A percentile compares a stretch with the other conserved stretches of the same genome.
These are phyloP conservation scores for Virgularia gustaviana DNA, from an alignment of 92 coral and sea anemone species.

Conservation along the genomic window DNA sequence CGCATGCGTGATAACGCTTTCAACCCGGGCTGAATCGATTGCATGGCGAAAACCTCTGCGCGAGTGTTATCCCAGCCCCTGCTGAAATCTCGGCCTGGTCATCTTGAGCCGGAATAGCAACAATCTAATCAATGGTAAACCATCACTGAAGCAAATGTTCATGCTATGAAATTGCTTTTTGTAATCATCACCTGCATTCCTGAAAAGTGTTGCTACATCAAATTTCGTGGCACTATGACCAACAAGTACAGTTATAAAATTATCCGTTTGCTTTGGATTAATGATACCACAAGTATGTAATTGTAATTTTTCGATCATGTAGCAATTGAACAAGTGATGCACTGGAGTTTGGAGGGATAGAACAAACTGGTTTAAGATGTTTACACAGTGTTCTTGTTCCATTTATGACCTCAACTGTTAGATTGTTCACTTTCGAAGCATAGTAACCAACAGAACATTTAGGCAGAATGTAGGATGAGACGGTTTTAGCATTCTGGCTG, in stretches of 20 bases:
- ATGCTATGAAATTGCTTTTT: slow-evolving; percentile 17
- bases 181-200: slow-evolving; percentile 4
- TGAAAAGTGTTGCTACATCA: slow-evolving; percentile 35
- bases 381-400: slow-evolving; percentile 34
- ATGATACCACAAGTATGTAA: not conserved
- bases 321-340: slow-evolving; percentile 20
- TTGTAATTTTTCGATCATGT: not conserved
- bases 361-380: slow-evolving; percentile 11
- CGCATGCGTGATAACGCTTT: too few relatives aligned
- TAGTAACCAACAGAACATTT: slow-evolving; percentile 9
- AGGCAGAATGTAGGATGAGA: slow-evolving; percentile 33
- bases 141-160: slow-evolving; percentile 9
- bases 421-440: slow-evolving; percentile 41
- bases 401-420: slow-evolving; percentile 23
- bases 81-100: too few relatives aligned
- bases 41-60: too few relatives aligned
- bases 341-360: slow-evolving; percentile 22
- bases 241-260: slow-evolving; percentile 19
- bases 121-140: not conserved
- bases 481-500: not conserved
- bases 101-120: not conserved
- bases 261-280: not conserved
- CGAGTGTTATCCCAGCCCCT: too few relatives aligned
- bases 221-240: slow-evolving; percentile 39
- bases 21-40: too few relatives aligned